These are phyloP conservation scores for Venustoraphidia nigricollis DNA, from an alignment of 2,888 invertebrate genomes.

Conservation along the genomic window DNA sequence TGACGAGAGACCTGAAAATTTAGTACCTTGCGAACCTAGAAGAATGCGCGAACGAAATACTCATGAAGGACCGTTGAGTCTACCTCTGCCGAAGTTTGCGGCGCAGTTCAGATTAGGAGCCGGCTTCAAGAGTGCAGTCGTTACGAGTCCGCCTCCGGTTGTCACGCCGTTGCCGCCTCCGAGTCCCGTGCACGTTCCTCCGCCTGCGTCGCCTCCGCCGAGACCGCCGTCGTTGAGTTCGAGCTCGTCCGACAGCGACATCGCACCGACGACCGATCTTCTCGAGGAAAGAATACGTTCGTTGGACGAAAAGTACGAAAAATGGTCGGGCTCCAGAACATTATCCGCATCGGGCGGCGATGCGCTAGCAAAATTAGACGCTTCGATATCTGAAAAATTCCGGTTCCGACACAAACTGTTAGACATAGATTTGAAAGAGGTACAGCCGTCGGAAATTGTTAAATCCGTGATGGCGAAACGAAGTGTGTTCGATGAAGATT, in stretches of 20 bases:
- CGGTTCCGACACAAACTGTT: conserved; percentile 57
- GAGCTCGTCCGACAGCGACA: conserved; percentile 53
- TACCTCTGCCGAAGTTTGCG: conserved; percentile 82
- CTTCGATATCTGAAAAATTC: conserved; percentile 34
- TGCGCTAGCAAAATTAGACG: conserved; percentile 33
- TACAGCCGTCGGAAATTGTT: conserved; percentile 87
- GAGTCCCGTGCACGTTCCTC: conserved; percentile 27
- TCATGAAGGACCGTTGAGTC: conserved; percentile 54
- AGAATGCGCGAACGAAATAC: conserved; percentile 46
- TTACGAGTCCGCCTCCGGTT: conserved; percentile 24
- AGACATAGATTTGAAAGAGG: conserved; percentile 62
- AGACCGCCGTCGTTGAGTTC: conserved; percentile 63
- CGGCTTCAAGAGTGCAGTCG: conserved; percentile 25
- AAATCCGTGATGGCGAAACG: conserved; percentile 82
- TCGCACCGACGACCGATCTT: conserved; percentile 54
- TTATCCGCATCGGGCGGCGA: conserved; percentile 38
- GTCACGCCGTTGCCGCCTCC: conserved; percentile 27
- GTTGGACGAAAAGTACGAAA: conserved; percentile 84
- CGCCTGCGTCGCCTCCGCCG: conserved; percentile 46
- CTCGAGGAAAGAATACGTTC: conserved; percentile 85
- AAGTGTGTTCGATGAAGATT: conserved; percentile 92
- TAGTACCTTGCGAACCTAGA: conserved; percentile 59
- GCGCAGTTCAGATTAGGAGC: conserved; percentile 35
- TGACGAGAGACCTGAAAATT: conserved; percentile 63
- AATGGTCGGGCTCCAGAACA: conserved; percentile 62